Evolutionary conservation across 2,888 invertebrate species (phyloP), one percentile per base, ranked within the genome.

Genomic region (Pyrgus malvae): DNA sequence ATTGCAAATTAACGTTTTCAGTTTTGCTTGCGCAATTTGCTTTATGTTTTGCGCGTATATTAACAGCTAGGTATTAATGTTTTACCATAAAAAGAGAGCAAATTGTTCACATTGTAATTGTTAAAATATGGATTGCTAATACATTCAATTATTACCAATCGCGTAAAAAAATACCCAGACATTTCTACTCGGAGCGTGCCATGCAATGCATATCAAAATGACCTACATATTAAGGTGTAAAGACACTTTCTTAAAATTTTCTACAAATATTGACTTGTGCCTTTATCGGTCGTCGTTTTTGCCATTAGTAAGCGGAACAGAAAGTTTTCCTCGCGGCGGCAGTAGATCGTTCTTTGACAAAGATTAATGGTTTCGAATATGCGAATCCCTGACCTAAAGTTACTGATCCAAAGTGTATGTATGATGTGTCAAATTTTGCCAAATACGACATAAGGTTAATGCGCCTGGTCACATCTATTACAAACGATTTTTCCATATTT

Each of bases 1-100:
- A 69, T 74, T 78, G 76, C 70, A 66, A 73, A 78, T 75, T 74
- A 72, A 74, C 72, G 68, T 72, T 78, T 76, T 69, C 72, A 61
- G 57, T 61, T 57, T 56, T 67, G 70, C 74, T 72, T 70, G 59
- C 65, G 68, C 60, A 67, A 70, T 70, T 67, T 68, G 60, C 66
- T 63, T 65, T 64, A 67, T 66, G 48, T 54, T 23, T 40, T 54
- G 53, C 42, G 19, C 29, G 38, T 51, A 25, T 38, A 19, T 37
- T 19, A 9, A 21, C n/a, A 11, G n/a, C 7, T 38, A 38, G 38
- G 17, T 6, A 37, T 37, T 37, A 37, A 8, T 37, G 16, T 17
- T 37, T 5, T 17, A 7, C n/a, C n/a, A n/a, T n/a, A n/a, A n/a
- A n/a, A n/a, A n/a, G n/a, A n/a, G n/a, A n/a, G n/a, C n/a, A n/a